phyloP scores from a whole-genome alignment of 2,888 invertebrate species.

The Hydropsyche betteni region DNA sequence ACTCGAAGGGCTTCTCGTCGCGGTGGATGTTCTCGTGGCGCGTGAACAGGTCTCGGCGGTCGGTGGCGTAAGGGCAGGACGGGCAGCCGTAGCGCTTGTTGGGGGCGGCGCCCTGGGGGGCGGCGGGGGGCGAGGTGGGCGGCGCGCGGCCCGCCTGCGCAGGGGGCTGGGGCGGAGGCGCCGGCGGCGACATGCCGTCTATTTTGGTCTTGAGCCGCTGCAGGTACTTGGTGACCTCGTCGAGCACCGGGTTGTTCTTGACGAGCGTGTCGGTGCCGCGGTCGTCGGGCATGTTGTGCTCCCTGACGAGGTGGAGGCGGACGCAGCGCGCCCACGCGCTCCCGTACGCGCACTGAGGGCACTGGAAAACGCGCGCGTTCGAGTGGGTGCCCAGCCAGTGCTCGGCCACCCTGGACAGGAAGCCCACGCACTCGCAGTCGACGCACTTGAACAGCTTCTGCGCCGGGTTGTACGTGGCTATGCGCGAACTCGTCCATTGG shows the following conservation, averaged over 20 bases:
- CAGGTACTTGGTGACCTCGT: slow-evolving; percentile 77
- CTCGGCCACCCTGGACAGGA: slow-evolving; percentile 76
- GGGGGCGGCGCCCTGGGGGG: slow-evolving; percentile 50
- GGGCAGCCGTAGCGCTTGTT: slow-evolving; percentile 84
- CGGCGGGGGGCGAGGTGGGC: slow-evolving; percentile 51
- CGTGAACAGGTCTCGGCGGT: slow-evolving; percentile 88
- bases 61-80: slow-evolving; percentile 91
- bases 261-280: slow-evolving; percentile 70
- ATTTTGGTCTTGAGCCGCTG: slow-evolving; percentile 74
- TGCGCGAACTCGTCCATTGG: slow-evolving; percentile 80
- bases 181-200: slow-evolving; percentile 56
- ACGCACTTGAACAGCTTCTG: slow-evolving; percentile 79
- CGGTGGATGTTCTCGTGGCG: slow-evolving; percentile 93
- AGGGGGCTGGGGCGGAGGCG: slow-evolving; percentile 37
- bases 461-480: slow-evolving; percentile 81
- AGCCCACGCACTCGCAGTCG: slow-evolving; percentile 80
- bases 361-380: slow-evolving; percentile 71
- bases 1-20: slow-evolving; percentile 93
- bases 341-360: slow-evolving; percentile 76
- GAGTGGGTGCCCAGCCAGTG: slow-evolving; percentile 82
- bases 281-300: slow-evolving; percentile 75
- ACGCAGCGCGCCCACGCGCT: slow-evolving; percentile 81
- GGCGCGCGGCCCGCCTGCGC: slow-evolving; percentile 46
- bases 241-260: slow-evolving; percentile 78
- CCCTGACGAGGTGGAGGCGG: slow-evolving; percentile 75